Conservation (phyloP, 1,140 invertebrate species). For the Procambarus clarkii region DNA sequence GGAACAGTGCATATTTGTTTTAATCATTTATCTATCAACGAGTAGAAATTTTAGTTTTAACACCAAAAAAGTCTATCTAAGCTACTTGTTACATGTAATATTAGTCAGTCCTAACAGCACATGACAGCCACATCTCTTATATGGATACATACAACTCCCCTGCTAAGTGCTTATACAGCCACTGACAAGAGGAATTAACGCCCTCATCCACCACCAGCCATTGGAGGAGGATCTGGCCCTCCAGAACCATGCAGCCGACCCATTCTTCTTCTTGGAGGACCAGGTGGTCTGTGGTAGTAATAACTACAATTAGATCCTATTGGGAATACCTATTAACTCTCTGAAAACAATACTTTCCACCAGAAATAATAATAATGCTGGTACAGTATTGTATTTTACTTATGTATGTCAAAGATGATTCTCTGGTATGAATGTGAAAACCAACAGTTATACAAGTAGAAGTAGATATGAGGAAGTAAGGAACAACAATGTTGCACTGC, state of each 20-base stretch:
- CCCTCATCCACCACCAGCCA: constrained; percentile 68
- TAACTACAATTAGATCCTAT: background rate
- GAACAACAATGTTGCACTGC: too few relatives aligned
- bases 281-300: constrained; percentile 46
- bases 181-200: constrained; percentile 37
- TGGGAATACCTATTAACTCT: too few relatives aligned
- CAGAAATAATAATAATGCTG: too few relatives aligned
- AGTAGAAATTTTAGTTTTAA: too few relatives aligned
- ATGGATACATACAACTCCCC: constrained; percentile 15
- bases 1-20: background rate
- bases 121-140: background rate
- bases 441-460: too few relatives aligned
- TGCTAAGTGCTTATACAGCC: background rate
- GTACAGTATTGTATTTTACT: too few relatives aligned
- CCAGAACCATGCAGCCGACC: constrained; percentile 49
- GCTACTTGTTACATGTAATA: background rate
- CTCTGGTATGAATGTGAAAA: too few relatives aligned
- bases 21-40: too few relatives aligned
- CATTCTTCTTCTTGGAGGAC: constrained; percentile 47
- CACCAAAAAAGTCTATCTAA: too few relatives aligned
- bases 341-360: too few relatives aligned
- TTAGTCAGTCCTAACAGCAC: background rate
- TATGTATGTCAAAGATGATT: too few relatives aligned
- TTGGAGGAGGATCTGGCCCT: constrained; percentile 40
- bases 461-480: too few relatives aligned